A percentile compares a stretch with the other conserved stretches of the same genome.
Conservation (phyloP, 2,888 invertebrate species). For the Tipula confusa region DNA sequence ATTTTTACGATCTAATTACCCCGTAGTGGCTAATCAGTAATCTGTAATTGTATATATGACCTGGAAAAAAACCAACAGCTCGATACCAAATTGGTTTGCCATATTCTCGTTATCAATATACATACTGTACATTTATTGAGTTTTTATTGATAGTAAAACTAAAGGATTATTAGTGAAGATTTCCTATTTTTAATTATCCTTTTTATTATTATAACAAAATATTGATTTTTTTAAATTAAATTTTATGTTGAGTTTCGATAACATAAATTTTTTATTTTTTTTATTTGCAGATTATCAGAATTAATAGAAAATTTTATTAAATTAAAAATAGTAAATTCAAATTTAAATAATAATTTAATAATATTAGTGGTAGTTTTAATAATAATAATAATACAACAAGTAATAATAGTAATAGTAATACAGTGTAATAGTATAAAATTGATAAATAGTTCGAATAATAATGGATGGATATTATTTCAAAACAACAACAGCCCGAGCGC, state of each 20-base stretch:
- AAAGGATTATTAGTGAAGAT: not conserved
- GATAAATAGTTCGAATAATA: not conserved
- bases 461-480: not conserved
- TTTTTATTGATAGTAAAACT: not conserved
- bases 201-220: not conserved
- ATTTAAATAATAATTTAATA: not conserved
- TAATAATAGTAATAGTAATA: not conserved
- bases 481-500: not conserved
- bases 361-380: not conserved
- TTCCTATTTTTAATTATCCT: not conserved
- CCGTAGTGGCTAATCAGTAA: not conserved
- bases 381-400: not conserved
- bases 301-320: slow-evolving; percentile 29
- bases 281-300: not conserved
- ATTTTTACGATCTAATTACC: not conserved
- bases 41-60: not conserved
- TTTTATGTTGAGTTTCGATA: not conserved
- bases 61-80: not conserved
- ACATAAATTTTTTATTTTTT: too few relatives aligned
- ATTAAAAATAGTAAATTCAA: slow-evolving; percentile 26
- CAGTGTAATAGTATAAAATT: not conserved
- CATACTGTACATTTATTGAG: not conserved
- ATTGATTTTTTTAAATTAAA: not conserved
- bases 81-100: not conserved
- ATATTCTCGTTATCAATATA: not conserved